Base-by-base conservation (phyloP, 2,797 vertebrate genomes). In the Fratercula arctica region DNA sequence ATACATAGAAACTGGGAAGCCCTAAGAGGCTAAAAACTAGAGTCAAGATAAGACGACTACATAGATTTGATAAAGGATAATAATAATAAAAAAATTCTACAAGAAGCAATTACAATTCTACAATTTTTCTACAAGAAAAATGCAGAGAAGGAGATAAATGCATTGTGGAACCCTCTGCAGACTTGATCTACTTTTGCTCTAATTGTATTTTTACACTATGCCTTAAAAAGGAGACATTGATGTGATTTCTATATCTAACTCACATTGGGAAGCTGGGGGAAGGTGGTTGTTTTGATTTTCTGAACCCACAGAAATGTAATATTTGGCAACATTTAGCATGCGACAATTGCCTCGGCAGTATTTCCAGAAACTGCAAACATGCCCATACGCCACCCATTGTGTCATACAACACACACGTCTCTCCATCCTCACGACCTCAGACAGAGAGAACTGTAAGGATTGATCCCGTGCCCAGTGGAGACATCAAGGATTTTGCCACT, bases 301-400 rank as follows among this genome's bases (percentile, higher is more conserved):
- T 61, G 76, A 93, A 74, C 76, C 48, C 69, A 67, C 66, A 83
- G 76, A 95, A 95, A 80, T 28, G 48, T 72, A 92, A 3, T 93
- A 92, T 83, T 96, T 94, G 72, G 76, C 53, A 91, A 88, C 37
- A 31, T 23, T 43, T 64, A 89, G 50, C 41, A 26, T 48, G 50
- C 75, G 76, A 86, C 76, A 80, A 80, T 16, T 25, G 24, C 64
- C 41, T 46, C 70, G 82, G 68, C 82, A 87, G 31, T 43, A 56
- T 18, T 92, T 87, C 72, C 66, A 92, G 77, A 68, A 91, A 13
- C 29, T 66, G 60, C 37, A 85, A 78, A 51, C 35, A 0, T 68
- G 48, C 50, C 86, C 26, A 1, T 68, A 53, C 24, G 53, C 59
- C 41, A 54, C 66, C 54, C 13, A 1, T 51, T 41, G 76, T 19